Evolutionary conservation across 2,888 invertebrate genomes (phyloP), one percentile per base, ranked within the genome.

Genomic region (Pycnomerus fuliginosus): DNA sequence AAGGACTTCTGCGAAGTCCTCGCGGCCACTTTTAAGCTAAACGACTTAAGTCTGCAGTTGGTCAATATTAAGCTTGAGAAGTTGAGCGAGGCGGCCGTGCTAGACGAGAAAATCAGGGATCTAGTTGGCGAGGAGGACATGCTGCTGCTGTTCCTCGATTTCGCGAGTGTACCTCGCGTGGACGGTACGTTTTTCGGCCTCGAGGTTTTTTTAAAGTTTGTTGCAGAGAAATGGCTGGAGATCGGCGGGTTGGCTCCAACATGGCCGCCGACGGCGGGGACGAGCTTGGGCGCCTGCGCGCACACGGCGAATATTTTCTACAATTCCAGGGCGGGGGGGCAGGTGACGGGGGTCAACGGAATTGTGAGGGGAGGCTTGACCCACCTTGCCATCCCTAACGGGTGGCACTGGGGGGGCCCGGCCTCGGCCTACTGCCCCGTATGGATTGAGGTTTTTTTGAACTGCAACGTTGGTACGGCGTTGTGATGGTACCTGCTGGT

Each of bases 401-500:
- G 87, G 2, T 90, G 89, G 89, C 80, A 79, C 11, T 89, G 87
- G 89, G 88, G 88, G 7, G 90, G 90, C 0, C 77, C 83, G 0
- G 86, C 82, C 1, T 87, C 87, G 15, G 80, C 82, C 22, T 83
- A 80, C 68, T 86, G 83, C 58, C 90, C 90, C 1, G 73, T 88
- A 1, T 90, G 86, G 85, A 80, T 80, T n/a, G 88, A 89, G 68
- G 71, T 83, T 39, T 78, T 72, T 53, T 53, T 65, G n/a, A 56
- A 51, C 53, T 55, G 57, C 38, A 57, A 57, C 36, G 38, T 43
- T 15, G 60, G 61, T 44, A 60, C 60, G 27, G 55, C 61, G 48
- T 64, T 68, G 67, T 68, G 68, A 68, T 67, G 62, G 63, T 60
- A 61, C 50, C 46, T 54, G 45, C 45, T 61, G 44, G 44, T 64